Conservation (phyloP, 2,113 vertebrate genomes). For the Urocynchramus pylzowi region DNA sequence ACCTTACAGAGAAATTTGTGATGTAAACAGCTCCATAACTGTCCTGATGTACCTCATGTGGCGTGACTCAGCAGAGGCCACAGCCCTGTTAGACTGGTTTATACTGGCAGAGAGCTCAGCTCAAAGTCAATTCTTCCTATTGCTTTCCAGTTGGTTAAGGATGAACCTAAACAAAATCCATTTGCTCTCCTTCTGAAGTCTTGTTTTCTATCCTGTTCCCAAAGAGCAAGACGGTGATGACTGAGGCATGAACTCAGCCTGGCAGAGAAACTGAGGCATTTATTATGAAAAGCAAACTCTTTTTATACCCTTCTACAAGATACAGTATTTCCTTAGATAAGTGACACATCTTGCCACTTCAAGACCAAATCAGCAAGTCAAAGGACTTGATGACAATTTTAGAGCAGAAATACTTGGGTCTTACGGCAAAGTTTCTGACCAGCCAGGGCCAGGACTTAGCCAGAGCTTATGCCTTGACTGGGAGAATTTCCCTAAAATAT, state of each 20-base stretch:
- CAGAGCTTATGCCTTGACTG: no score
- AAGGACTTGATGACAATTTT: no score
- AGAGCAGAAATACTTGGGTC: no score
- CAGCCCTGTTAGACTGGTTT: accelerated
- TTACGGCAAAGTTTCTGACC: no score
- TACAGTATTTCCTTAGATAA: background rate
- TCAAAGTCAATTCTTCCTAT: background rate
- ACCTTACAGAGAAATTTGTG: accelerated
- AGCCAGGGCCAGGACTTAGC: no score
- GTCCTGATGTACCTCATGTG: background rate
- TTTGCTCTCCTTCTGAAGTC: background rate
- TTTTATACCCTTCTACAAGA: background rate
- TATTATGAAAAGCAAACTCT: background rate
- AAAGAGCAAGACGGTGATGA: background rate
- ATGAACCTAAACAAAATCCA: background rate
- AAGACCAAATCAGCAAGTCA: background rate
- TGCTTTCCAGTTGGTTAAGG: background rate
- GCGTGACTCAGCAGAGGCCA: background rate
- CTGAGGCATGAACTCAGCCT: background rate
- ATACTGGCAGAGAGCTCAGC: background rate
- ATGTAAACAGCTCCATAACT: background rate
- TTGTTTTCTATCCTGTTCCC: background rate
- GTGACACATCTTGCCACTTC: background rate
- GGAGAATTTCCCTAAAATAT: no score
- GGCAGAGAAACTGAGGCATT: background rate